These are phyloP conservation scores for Ibycter americanus DNA, from an alignment of 2,797 vertebrate species.

Conservation along the genomic window DNA sequence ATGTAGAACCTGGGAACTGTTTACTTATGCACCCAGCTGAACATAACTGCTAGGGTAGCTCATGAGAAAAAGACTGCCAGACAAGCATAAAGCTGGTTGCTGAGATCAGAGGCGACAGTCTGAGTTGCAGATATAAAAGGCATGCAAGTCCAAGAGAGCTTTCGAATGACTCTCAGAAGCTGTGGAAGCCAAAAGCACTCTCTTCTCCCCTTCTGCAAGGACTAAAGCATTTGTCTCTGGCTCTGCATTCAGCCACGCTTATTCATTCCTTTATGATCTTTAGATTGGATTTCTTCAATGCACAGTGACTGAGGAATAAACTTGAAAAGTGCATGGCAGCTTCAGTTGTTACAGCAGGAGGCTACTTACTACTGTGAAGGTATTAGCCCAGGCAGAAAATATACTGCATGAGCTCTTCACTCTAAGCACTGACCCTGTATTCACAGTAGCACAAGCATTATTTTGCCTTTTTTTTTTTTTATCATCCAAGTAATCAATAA, in stretches of 20 bases:
- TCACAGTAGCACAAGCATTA: not conserved
- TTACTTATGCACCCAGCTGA: conserved; percentile 39
- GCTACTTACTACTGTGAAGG: not conserved
- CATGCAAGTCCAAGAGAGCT: not conserved
- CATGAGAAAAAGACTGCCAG: conserved; percentile 16
- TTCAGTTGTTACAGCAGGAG: not conserved
- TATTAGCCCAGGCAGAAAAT: not conserved
- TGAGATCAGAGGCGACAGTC: conserved; percentile 4
- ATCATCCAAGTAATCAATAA: not conserved
- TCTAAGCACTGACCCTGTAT: not conserved
- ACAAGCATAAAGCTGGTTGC: conserved; percentile 1
- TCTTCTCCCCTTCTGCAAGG: not conserved
- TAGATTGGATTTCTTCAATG: not conserved
- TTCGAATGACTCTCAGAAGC: not conserved
- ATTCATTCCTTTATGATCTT: not conserved
- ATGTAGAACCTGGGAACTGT: not conserved
- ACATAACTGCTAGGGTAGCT: conserved; percentile 1
- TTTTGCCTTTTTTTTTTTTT: not conserved
- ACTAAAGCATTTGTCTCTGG: not conserved
- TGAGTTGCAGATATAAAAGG: not conserved
- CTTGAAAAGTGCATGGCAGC: not conserved
- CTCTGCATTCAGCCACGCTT: not conserved
- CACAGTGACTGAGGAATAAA: not conserved
- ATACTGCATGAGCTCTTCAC: not conserved
- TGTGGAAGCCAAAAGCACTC: not conserved